Conservation (phyloP, 2,113 vertebrate genomes). For the Talpa occidentalis region DNA sequence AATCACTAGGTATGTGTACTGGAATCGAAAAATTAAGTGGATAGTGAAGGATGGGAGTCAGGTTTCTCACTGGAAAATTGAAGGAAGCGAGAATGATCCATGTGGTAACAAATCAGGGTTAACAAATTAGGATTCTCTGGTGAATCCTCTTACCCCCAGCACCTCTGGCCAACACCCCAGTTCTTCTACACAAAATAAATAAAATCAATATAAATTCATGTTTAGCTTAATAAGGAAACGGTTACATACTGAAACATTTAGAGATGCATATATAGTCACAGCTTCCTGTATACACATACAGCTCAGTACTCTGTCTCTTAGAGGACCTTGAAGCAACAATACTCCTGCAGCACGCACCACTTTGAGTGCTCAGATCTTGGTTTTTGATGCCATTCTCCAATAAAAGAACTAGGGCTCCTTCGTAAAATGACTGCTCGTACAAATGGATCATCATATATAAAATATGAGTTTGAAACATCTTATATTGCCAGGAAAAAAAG, state of each 20-base stretch:
- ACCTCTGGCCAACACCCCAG: no score
- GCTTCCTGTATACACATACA: background rate
- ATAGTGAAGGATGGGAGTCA: background rate
- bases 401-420: background rate
- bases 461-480: slow-evolving; percentile 32
- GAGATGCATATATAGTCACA: background rate
- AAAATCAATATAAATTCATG: background rate
- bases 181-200: no score
- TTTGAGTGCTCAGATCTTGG: background rate
- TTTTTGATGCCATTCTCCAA: slow-evolving; percentile 18
- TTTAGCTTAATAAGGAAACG: background rate
- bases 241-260: background rate
- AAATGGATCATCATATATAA: background rate
- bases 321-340: background rate
- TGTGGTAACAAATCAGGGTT: background rate
- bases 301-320: background rate
- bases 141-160: no score
- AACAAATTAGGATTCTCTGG: no score
- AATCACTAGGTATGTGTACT: background rate
- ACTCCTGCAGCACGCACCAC: background rate
- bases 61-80: background rate
- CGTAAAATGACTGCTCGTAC: background rate
- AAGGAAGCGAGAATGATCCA: background rate
- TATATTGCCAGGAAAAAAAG: slow-evolving; percentile 15
- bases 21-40: background rate